Percentiles rank a stretch among this genome's conserved stretches.
phyloP scores from a whole-genome alignment of 2,888 invertebrate genomes.

The Dolichomitus sp. region DNA sequence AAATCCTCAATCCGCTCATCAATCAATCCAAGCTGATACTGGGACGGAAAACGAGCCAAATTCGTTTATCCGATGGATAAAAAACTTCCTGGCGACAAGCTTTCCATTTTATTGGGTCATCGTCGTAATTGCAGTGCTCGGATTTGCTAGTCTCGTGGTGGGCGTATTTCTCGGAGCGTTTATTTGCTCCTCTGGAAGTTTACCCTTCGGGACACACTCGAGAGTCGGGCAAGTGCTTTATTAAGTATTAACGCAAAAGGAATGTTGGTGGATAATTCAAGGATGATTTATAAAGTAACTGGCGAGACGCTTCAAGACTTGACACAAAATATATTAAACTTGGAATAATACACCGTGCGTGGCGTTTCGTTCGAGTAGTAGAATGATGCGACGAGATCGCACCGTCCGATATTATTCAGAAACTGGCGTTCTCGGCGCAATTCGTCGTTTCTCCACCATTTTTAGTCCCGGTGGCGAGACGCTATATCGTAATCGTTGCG shows the following conservation, averaged over 20 bases:
- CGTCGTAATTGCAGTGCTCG: conserved; percentile 70
- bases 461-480: conserved; percentile 49
- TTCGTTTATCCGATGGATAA: conserved; percentile 30
- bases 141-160: conserved; percentile 72
- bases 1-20: background rate
- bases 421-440: conserved; percentile 36
- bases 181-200: conserved; percentile 72
- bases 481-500: conserved; percentile 45
- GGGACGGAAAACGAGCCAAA: background rate
- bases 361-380: conserved; percentile 68
- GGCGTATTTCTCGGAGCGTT: conserved; percentile 75
- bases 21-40: background rate
- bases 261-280: background rate
- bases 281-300: conserved; percentile 14
- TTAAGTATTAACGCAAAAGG: background rate
- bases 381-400: conserved; percentile 55
- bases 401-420: conserved; percentile 41
- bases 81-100: conserved; percentile 29
- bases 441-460: conserved; percentile 48
- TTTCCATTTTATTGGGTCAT: conserved; percentile 62
- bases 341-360: conserved; percentile 82
- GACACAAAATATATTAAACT: conserved; percentile 85
- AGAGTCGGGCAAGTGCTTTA: conserved; percentile 35
- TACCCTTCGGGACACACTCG: conserved; percentile 56
- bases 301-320: conserved; percentile 78